Evolutionary conservation across 2,888 invertebrate species (phyloP), one percentile per base, ranked within the genome.

Genomic region (Callimorpha dominula): DNA sequence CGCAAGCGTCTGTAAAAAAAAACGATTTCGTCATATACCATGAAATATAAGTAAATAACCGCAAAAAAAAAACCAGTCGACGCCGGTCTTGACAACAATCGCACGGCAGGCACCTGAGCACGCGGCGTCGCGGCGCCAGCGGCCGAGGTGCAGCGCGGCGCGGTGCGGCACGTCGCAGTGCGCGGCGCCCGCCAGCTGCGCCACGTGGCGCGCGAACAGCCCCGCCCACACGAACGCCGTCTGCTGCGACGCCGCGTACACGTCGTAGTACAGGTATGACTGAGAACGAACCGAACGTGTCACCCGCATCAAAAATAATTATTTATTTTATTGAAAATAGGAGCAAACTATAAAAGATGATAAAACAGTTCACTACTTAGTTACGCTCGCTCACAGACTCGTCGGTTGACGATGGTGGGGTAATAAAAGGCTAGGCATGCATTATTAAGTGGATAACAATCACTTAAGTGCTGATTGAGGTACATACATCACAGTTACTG

Each of bases 131-230:
- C 62, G 70, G 4, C 96, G 97, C 91, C 98, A 99, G 74, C 96
- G 95, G 6, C 99, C 99, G 67, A 99, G 96, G 93, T 99, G 99
- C 67, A 98, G 93, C 0, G 99, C 98, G 74, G 99, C 97, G 85
- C 98, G 96, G 91, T 99, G 99, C 76, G 99, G 95, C 54, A 98
- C 97, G 95, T 99, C 99, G 87, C 98, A 97, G 89, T 98, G 98
- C 78, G 96, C 92, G 0, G 96, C 96, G 0, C 96, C 94, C 72
- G 97, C 93, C 76, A 97, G 93, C 77, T 98, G 98, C 8, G 97
- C 96, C 2, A 97, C 96, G 86, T 98, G 97, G 87, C 99, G 97
- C 5, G 97, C 97, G 89, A 98, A 98, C 80, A 98, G 97, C 60
- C 98, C 98, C 76, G 98, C 93, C 97, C 98, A 99, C 66, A 98